Evolutionary conservation across 1,140 invertebrate genomes (phyloP), one percentile per base, ranked within the genome.

Genomic region (Triops cancriformis): DNA sequence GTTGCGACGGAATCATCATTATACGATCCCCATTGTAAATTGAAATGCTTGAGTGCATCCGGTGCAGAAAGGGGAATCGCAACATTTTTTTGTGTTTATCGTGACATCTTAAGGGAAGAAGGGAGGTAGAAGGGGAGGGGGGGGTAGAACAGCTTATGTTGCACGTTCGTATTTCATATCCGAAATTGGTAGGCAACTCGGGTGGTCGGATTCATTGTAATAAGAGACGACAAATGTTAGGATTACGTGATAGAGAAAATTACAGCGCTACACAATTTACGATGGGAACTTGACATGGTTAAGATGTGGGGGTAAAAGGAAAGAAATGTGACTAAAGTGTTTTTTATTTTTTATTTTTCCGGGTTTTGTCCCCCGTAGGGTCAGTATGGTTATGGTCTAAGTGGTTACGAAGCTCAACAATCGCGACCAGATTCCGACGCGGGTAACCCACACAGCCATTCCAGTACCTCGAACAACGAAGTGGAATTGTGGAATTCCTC

Each of bases 341-440:
- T 64, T 18, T 76, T 51, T 45, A 26, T 76, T 45, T 18, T 76
- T 23, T 51, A 14, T 6, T 77, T 73, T 72, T 77, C 28, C 9
- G 31, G 3, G 10, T 28, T 28, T 0, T 75, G 11, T 43, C n/a
- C 31, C 10, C 26, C n/a, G 37, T n/a, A 78, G 77, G 77, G 72
- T 45, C 77, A 78, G 42, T 78, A 78, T 72, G 73, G 37, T 42
- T 78, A 73, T n/a, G 74, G 77, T 73, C 31, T 78, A 73, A 73
- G 77, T 72, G 77, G 77, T n/a, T 78, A 78, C 77, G 77, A 78
- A 27, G 77, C 77, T 3, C 77, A 78, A n/a, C 77, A 78, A 37
- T 31, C 27, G 23, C 72, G 77, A 14, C 42, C 72, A 37, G 77
- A 73, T 73, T 27, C 37, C 28, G 51, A 43, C 26, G 73, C 31